Conservation (phyloP, 2,888 invertebrate species). For the Asteroscopus sphinx region DNA sequence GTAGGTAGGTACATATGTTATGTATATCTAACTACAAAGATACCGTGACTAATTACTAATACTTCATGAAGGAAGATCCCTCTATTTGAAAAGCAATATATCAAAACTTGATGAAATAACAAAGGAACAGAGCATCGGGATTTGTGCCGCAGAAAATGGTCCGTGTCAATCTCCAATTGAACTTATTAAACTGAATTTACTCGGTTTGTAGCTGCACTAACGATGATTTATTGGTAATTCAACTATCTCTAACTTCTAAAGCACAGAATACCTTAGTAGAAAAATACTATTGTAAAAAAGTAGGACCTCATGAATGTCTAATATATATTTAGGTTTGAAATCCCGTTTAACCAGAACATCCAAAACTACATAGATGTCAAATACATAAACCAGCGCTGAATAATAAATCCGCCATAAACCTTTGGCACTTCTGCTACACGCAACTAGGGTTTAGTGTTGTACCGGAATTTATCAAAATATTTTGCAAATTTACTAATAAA, state of each 20-base stretch:
- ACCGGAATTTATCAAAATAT: neutral
- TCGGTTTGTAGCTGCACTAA: slow-evolving; percentile 69
- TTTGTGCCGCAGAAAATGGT: slow-evolving; percentile 74
- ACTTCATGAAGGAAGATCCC: slow-evolving; percentile 45
- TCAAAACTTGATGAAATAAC: slow-evolving; percentile 68
- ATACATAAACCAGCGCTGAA: slow-evolving; percentile 9
- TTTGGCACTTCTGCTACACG: neutral
- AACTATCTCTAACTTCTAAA: slow-evolving; percentile 27
- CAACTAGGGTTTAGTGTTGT: neutral
- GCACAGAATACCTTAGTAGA: neutral
- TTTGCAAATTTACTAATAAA: too few species aligned
- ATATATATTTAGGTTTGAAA: slow-evolving; percentile 4
- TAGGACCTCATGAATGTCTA: neutral
- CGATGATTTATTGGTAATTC: slow-evolving; percentile 74
- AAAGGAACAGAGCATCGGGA: slow-evolving; percentile 69
- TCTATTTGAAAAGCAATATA: slow-evolving; percentile 57
- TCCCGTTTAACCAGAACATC: neutral
- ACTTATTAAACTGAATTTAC: slow-evolving; percentile 84
- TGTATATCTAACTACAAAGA: too few species aligned
- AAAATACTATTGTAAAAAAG: too few species aligned
- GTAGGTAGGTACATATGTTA: too few species aligned
- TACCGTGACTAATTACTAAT: slow-evolving; percentile 26
- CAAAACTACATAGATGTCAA: neutral
- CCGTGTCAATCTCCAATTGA: slow-evolving; percentile 85
- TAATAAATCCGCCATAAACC: slow-evolving; percentile 26